Evolutionary conservation across 30 jellyfish, hydroid and myxozoan genomes (phyloP), one percentile per base, ranked within the genome.

Genomic region (Chrysaora quinquecirrha): DNA sequence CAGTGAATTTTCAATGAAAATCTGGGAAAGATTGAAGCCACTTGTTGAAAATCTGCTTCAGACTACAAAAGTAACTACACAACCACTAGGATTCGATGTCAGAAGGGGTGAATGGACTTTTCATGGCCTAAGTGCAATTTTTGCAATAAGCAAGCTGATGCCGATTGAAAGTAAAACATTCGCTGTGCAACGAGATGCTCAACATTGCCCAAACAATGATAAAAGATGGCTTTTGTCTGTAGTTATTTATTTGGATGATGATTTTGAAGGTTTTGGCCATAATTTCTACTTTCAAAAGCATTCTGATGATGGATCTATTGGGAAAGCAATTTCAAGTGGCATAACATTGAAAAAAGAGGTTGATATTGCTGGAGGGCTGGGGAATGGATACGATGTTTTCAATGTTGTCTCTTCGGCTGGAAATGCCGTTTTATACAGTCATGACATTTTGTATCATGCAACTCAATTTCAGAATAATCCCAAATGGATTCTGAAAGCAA

Each of bases 121-220:
- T 21, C 34, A 14, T 20, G 78, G 93, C 1, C 30, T 82, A 43
- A 82, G 50, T 52, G 43, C 50, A 10, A 79, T 79, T 18, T 30
- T 82, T 27, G 21, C 80, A 7, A 24, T 82, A 7, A 82, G 50
- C 76, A 38, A 54, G 34, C 48, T 67, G 21, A 33, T 24, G 23
- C 35, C 52, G 11, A 24, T 2, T 34, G 50, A 43, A 16, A 29
- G 23, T 11, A 54, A 76, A 27, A 33, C 64, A 29, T 85, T 76
- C 48, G 30, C 80, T 2, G 30, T 69, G 3, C 90, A 75, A 33
- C 64, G 61, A 64, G 90, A 76, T 49, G 65, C 96, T 0, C 96
- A 75, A 69, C 75, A 48, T 48, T 85, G 96, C 56, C 96, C 96
- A 0, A 66, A 49, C 33, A 86, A 90, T 28, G 96, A 85, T 48